These are phyloP conservation scores for Nasonovia ribisnigri DNA, from an alignment of 2,888 invertebrate species.

Conservation along the genomic window DNA sequence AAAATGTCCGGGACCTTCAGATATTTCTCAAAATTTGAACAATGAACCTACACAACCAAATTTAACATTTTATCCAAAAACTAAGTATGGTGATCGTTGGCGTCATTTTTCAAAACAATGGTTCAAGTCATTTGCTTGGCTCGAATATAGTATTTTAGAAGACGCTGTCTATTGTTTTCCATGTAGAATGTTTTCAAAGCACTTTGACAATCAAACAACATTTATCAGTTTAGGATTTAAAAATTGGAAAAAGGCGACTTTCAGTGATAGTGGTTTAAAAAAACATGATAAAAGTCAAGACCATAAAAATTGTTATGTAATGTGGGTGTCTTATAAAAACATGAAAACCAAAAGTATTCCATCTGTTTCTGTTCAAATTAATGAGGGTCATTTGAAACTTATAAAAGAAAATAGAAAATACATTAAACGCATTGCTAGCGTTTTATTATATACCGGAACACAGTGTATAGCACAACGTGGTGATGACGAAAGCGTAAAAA, in stretches of 20 bases:
- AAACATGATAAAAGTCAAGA: slow-evolving; percentile 66
- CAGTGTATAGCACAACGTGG: slow-evolving; percentile 67
- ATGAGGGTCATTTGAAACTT: slow-evolving; percentile 66
- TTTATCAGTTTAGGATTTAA: slow-evolving; percentile 64
- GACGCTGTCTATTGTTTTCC: slow-evolving; percentile 63
- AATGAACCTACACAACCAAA: no score
- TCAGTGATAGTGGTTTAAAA: slow-evolving; percentile 65
- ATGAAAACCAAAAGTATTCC: slow-evolving; percentile 63
- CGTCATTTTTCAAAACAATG: slow-evolving; percentile 56
- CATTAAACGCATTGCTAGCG: slow-evolving; percentile 66
- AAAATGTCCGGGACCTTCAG: no score
- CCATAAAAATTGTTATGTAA: slow-evolving; percentile 65
- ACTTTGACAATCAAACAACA: slow-evolving; percentile 26
- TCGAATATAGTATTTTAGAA: slow-evolving; percentile 62
- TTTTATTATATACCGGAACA: slow-evolving; percentile 67
- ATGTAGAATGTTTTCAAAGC: slow-evolving; percentile 42
- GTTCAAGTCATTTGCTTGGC: slow-evolving; percentile 61
- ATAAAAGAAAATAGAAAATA: slow-evolving; percentile 66
- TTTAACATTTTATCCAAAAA: no score
- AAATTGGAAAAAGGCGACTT: slow-evolving; percentile 67
- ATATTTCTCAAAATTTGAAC: no score
- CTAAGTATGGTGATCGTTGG: no score
- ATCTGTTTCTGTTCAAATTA: slow-evolving; percentile 66
- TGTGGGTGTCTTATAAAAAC: slow-evolving; percentile 40
- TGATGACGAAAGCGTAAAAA: slow-evolving; percentile 52